Percentiles rank a stretch among this genome's conserved stretches.
Evolutionary conservation across 2,797 vertebrate genomes (phyloP).

Genomic region (Sebastes cheni): DNA sequence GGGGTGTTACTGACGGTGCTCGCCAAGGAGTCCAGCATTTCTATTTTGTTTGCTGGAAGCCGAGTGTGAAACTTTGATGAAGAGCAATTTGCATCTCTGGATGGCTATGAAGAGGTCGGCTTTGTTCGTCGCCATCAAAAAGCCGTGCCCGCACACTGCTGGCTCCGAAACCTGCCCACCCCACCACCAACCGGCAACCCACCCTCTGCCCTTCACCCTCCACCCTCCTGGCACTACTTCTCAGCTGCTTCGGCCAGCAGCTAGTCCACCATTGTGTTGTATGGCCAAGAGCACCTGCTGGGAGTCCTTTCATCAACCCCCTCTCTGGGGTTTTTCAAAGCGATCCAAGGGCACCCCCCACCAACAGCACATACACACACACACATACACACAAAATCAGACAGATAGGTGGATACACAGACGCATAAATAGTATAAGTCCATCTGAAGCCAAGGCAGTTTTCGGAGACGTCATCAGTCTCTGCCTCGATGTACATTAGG

Average conservation of each 20-base stretch:
- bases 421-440: neutral
- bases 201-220: conserved; percentile 66
- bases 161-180: conserved; percentile 58
- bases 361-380: neutral
- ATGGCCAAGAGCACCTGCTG: conserved; percentile 78
- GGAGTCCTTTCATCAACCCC: conserved; percentile 68
- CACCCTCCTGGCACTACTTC: conserved; percentile 65
- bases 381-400: conserved; percentile 9
- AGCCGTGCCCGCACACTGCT: conserved; percentile 67
- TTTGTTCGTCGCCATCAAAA: conserved; percentile 74
- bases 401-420: conserved; percentile 1
- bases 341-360: conserved; percentile 39
- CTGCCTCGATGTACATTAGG: no score
- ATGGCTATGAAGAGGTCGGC: conserved; percentile 75
- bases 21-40: conserved; percentile 59
- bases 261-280: conserved; percentile 68
- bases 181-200: conserved; percentile 52
- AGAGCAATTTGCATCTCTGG: conserved; percentile 80
- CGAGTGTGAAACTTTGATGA: conserved; percentile 82
- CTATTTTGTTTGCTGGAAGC: conserved; percentile 76
- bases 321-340: conserved; percentile 48
- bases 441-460: neutral
- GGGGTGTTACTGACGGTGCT: conserved; percentile 57
- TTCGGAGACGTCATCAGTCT: neutral
- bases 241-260: conserved; percentile 46